Conservation (phyloP, 2,797 vertebrate genomes). For the Pseudochirops corinnae region DNA sequence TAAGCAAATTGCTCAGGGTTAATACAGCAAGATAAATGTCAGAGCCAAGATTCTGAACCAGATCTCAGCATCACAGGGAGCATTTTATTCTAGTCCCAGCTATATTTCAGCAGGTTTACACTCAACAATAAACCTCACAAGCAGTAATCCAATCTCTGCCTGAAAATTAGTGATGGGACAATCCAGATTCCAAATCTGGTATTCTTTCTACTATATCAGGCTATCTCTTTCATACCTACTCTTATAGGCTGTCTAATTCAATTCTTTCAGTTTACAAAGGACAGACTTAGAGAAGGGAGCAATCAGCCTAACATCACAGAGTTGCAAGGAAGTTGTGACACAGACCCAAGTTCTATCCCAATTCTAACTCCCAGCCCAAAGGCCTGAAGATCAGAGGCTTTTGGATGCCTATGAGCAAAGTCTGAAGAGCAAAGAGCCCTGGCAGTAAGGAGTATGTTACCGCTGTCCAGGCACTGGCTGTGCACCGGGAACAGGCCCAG, state of each 20-base stretch:
- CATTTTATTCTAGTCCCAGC: background rate
- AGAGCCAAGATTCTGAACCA: background rate
- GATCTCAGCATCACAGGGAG: background rate
- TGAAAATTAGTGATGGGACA: background rate
- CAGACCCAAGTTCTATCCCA: background rate
- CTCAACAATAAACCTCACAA: background rate
- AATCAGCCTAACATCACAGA: background rate
- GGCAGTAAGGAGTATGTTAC: constrained; percentile 83
- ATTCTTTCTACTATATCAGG: background rate
- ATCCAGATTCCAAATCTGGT: background rate
- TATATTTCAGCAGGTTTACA: background rate
- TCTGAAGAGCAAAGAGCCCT: constrained; percentile 6
- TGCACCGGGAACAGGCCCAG: constrained; percentile 95
- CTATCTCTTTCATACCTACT: background rate
- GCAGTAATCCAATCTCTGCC: background rate
- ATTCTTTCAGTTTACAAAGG: background rate
- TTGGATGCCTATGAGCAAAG: background rate
- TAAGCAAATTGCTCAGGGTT: background rate
- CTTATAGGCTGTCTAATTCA: background rate
- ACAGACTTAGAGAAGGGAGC: background rate
- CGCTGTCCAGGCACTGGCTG: constrained; percentile 90
- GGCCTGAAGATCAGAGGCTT: background rate
- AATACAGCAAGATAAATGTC: background rate
- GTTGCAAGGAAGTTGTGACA: background rate
- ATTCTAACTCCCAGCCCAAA: background rate